These are phyloP conservation scores for Ephydatia muelleri DNA, from an alignment of 37 sponge, comb jelly and placozoan genomes.

Conservation along the genomic window DNA sequence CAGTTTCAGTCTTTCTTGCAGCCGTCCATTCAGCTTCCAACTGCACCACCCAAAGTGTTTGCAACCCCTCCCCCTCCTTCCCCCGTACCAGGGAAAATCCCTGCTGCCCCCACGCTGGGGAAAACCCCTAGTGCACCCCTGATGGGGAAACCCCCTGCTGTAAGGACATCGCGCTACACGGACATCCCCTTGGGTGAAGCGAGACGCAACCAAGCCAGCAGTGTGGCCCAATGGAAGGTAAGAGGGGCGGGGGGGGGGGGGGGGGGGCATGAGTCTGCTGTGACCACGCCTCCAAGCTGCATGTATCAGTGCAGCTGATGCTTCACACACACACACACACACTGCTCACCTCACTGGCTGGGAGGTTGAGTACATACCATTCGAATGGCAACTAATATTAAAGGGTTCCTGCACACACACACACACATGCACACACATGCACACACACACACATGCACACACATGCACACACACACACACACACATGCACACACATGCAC, in stretches of 20 bases:
- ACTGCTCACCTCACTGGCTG: too few species aligned
- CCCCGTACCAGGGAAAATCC: neutral
- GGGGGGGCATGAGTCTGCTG: neutral
- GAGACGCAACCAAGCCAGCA: conserved; percentile 61
- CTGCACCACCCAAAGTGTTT: neutral
- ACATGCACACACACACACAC: too few species aligned
- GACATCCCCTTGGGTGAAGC: conserved; percentile 66
- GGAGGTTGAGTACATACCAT: too few species aligned
- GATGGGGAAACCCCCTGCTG: neutral
- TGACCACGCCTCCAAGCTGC: too few species aligned
- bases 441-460: too few species aligned
- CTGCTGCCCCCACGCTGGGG: neutral
- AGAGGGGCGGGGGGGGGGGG: neutral
- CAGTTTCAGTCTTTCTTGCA: neutral
- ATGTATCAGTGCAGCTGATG: too few species aligned
- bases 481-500: too few species aligned
- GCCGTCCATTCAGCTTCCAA: neutral
- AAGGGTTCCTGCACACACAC: too few species aligned
- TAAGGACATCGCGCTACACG: conserved; percentile 14
- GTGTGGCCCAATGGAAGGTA: conserved; percentile 57
- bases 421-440: too few species aligned
- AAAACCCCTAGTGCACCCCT: neutral
- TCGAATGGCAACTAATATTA: too few species aligned
- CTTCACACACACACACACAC: too few species aligned
- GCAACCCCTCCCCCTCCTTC: neutral